Conservation (phyloP, 2,888 invertebrate genomes). For the Nemapogon koenigi region DNA sequence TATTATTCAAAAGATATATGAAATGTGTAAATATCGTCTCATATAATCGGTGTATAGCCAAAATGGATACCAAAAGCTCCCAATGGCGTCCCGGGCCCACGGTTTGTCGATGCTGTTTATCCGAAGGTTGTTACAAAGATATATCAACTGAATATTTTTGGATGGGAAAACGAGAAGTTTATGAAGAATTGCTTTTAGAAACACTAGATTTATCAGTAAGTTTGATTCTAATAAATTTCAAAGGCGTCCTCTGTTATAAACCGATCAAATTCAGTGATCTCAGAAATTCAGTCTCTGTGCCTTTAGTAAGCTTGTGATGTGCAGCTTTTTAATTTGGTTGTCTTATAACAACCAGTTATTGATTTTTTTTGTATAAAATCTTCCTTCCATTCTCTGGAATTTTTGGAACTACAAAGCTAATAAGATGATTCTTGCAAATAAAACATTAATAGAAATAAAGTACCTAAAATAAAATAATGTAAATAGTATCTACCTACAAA, state of each 20-base stretch:
- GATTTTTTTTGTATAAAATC: conserved; percentile 6
- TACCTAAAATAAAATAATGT: too few relatives aligned
- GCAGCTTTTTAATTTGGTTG: conserved; percentile 20
- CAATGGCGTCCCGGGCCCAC: conserved; percentile 51
- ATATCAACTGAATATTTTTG: conserved; percentile 59
- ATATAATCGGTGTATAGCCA: too few relatives aligned
- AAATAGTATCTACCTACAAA: too few relatives aligned
- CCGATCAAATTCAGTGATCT: conserved; percentile 22
- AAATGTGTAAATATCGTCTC: too few relatives aligned
- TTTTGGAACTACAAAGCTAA: too few relatives aligned
- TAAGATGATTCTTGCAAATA: too few relatives aligned
- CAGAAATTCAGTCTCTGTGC: too few relatives aligned
- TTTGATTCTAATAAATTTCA: conserved; percentile 14
- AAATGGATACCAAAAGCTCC: conserved; percentile 41
- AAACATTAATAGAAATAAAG: too few relatives aligned
- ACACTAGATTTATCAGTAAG: conserved; percentile 45
- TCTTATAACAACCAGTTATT: conserved; percentile 26
- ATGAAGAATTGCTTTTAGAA: conserved; percentile 48
- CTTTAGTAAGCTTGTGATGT: conserved; percentile 14
- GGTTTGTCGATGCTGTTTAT: conserved; percentile 51
- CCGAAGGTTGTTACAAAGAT: conserved; percentile 55
- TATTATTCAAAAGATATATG: too few relatives aligned
- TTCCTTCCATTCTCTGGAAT: too few relatives aligned
- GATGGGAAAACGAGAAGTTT: conserved; percentile 58
- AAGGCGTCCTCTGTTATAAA: conserved; percentile 18